Percentiles rank a stretch among this genome's conserved stretches.
These are phyloP conservation scores for Cassiopea andromeda DNA, from an alignment of 30 jellyfish, hydroid and myxozoan genomes.

Conservation along the genomic window DNA sequence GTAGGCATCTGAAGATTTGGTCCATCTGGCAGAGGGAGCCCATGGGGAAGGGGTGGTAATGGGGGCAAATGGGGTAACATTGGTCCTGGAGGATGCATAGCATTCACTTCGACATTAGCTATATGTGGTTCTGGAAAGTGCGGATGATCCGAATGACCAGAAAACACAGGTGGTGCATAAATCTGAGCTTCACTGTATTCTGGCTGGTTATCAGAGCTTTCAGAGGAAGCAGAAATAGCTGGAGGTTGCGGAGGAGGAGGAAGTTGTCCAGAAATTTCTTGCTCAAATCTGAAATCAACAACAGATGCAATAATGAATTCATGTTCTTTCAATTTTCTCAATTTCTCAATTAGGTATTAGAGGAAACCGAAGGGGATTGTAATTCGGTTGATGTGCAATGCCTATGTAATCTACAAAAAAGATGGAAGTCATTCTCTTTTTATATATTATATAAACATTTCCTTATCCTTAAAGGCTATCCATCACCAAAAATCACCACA, in stretches of 20 bases:
- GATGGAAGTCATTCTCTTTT: background rate
- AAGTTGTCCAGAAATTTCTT: conserved; percentile 90
- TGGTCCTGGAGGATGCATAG: conserved; percentile 40
- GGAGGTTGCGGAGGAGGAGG: conserved; percentile 99
- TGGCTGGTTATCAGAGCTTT: conserved; percentile 16
- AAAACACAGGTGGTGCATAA: conserved; percentile 26
- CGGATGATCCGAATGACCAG: conserved; percentile 7
- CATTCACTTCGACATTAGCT: conserved; percentile 8
- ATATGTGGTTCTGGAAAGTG: conserved; percentile 1
- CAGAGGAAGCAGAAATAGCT: conserved; percentile 36
- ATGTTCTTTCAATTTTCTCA: background rate
- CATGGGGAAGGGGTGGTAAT: conserved; percentile 60
- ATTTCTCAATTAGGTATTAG: too few species aligned
- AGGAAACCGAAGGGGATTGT: too few species aligned
- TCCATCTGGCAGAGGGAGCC: conserved; percentile 39
- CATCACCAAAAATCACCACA: background rate
- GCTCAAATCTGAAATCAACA: conserved; percentile 87
- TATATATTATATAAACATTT: too few species aligned
- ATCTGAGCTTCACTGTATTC: conserved; percentile 41
- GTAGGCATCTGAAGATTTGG: conserved; percentile 33
- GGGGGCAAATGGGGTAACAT: conserved; percentile 57
- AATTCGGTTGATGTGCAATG: too few species aligned
- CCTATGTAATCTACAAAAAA: too few species aligned
- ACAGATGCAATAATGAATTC: background rate
- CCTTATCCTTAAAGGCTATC: background rate